phyloP scores from a whole-genome alignment of 2,113 vertebrate genomes.

The Epinephelus fuscoguttatus region DNA sequence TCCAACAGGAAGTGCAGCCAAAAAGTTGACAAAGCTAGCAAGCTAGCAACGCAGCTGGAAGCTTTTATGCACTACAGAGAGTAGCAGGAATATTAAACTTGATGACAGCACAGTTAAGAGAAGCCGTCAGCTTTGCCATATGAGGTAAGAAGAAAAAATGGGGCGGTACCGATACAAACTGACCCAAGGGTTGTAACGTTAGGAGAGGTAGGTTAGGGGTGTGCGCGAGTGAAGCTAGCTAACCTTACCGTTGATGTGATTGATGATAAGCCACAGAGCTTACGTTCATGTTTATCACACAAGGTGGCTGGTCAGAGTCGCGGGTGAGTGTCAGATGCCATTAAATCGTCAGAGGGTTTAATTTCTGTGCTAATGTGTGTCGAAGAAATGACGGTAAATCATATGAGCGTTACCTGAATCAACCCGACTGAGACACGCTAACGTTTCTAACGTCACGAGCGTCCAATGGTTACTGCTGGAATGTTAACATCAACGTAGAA shows the following conservation, averaged over 20 bases:
- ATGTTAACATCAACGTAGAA: not conserved
- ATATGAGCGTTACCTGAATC: not conserved
- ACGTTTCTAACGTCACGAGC: not conserved
- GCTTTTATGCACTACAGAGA: not conserved
- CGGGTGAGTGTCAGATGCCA: conserved; percentile 37
- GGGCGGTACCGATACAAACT: conserved; percentile 9
- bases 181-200: not conserved
- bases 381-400: not conserved
- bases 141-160: conserved; percentile 34
- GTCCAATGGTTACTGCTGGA: no score
- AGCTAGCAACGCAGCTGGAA: conserved; percentile 15
- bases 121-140: conserved; percentile 1
- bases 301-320: not conserved
- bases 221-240: conserved; percentile 51
- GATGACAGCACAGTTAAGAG: conserved; percentile 14
- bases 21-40: conserved; percentile 54
- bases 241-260: conserved; percentile 3
- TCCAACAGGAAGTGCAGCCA: conserved; percentile 65
- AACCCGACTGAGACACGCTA: not conserved
- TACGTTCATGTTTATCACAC: not conserved
- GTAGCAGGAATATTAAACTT: not conserved
- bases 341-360: not conserved
- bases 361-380: not conserved
- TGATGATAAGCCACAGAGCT: not conserved
- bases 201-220: conserved; percentile 20